Conservation (phyloP, 2,888 invertebrate species). For the Pterostichus madidus region DNA sequence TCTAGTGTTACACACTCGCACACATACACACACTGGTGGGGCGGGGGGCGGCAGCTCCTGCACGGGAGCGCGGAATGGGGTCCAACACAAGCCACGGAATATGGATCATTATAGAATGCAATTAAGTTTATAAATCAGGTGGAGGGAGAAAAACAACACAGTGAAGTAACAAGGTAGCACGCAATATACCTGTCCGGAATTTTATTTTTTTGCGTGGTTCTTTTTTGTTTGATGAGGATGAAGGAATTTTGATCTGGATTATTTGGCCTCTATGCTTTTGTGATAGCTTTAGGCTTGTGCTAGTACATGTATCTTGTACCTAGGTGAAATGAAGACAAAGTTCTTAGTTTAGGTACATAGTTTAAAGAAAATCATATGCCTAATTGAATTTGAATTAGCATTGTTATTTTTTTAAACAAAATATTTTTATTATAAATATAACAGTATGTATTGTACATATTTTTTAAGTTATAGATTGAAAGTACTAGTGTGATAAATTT, state of each 20-base stretch:
- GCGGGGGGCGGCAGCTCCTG: not conserved
- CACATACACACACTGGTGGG: not conserved
- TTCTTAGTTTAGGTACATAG: no score
- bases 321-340: not conserved
- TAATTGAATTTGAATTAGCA: no score
- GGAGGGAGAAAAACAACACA: slow-evolving; percentile 53
- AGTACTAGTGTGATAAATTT: no score
- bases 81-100: slow-evolving; percentile 38
- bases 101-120: slow-evolving; percentile 60
- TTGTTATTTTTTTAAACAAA: no score
- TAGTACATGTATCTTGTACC: no score
- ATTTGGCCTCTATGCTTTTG: slow-evolving; percentile 39
- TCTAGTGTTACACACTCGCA: slow-evolving; percentile 14
- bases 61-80: slow-evolving; percentile 28
- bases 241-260: slow-evolving; percentile 48
- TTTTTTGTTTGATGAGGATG: slow-evolving; percentile 22
- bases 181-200: slow-evolving; percentile 65
- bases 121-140: slow-evolving; percentile 67
- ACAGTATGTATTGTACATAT: no score
- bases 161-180: slow-evolving; percentile 65
- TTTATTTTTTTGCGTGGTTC: slow-evolving; percentile 1
- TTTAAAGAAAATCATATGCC: no score
- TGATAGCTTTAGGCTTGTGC: not conserved
- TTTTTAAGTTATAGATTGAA: no score
- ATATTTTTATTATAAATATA: no score